Conservation (phyloP, 2,888 invertebrate species). For the Oscheius onirici region DNA sequence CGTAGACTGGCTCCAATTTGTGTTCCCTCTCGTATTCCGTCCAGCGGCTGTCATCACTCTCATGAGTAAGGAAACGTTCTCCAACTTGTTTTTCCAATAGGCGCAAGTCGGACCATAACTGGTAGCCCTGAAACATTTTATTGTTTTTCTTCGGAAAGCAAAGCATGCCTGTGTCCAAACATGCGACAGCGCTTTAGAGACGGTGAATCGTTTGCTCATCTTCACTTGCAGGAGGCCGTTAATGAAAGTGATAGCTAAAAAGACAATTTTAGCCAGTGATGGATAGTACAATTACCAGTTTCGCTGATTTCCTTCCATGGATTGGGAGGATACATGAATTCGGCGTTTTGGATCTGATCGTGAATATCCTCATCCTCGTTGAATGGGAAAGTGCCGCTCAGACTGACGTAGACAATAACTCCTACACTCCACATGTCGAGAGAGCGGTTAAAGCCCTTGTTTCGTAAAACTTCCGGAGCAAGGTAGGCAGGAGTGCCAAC, state of each 20-base stretch:
- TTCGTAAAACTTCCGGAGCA: constrained; percentile 82
- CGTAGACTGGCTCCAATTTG: constrained; percentile 71
- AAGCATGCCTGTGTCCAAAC: constrained; percentile 87
- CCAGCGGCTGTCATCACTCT: constrained; percentile 92
- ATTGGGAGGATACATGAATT: constrained; percentile 98
- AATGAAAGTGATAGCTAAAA: constrained; percentile 93
- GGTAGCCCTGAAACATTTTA: constrained; percentile 79
- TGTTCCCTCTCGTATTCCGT: constrained; percentile 76
- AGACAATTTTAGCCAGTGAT: constrained; percentile 23
- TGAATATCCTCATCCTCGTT: constrained; percentile 99
- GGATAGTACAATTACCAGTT: constrained; percentile 35
- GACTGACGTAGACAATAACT: constrained; percentile 96
- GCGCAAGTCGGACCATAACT: constrained; percentile 93
- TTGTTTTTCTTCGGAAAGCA: neutral
- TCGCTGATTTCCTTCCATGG: constrained; percentile 82
- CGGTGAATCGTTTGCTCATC: constrained; percentile 74
- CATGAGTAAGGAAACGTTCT: constrained; percentile 86
- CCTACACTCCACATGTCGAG: constrained; percentile 99
- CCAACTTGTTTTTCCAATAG: constrained; percentile 84
- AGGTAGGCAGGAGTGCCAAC: constrained; percentile 99
- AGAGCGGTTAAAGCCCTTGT: constrained; percentile 97
- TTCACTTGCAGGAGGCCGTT: constrained; percentile 92
- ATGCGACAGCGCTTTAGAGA: constrained; percentile 91
- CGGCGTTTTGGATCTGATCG: constrained; percentile 99
- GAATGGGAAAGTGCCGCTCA: constrained; percentile 98